phyloP scores from a whole-genome alignment of 2,113 vertebrate species.

The Corynorhinus townsendii region DNA sequence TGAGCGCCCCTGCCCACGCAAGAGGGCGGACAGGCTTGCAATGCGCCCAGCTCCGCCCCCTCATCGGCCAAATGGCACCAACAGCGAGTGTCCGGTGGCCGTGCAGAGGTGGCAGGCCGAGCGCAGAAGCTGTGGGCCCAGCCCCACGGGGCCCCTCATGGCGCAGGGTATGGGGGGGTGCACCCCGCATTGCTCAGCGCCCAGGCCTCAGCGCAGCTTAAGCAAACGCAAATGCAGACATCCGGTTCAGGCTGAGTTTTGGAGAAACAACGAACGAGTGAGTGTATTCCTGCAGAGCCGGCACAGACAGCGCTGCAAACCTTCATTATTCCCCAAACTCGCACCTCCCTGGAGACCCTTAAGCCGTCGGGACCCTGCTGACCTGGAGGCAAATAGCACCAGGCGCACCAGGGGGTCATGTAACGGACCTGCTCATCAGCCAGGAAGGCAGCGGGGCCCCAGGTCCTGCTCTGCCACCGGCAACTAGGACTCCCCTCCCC shows the following conservation, averaged over 20 bases:
- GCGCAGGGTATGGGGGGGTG: background rate
- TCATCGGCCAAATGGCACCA: background rate
- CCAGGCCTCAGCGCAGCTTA: background rate
- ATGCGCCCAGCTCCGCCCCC: background rate
- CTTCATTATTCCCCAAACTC: background rate
- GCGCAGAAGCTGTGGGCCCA: accelerated
- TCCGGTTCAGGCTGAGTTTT: no score
- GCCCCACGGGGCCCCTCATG: background rate
- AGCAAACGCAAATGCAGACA: background rate
- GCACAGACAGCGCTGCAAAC: accelerated
- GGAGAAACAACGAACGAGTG: background rate
- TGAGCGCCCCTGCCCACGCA: no score
- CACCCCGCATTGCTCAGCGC: accelerated
- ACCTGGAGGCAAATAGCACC: background rate
- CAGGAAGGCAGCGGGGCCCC: background rate
- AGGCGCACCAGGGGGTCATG: background rate
- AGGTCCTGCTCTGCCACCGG: background rate
- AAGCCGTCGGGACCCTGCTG: accelerated
- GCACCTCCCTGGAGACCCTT: background rate
- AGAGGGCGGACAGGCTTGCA: background rate
- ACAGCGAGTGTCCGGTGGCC: accelerated
- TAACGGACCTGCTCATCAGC: background rate
- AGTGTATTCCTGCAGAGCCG: accelerated
- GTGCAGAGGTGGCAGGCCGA: background rate
- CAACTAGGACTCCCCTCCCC: accelerated